Conservation (phyloP, 2,888 invertebrate genomes). For the Macroteleia sp. region DNA sequence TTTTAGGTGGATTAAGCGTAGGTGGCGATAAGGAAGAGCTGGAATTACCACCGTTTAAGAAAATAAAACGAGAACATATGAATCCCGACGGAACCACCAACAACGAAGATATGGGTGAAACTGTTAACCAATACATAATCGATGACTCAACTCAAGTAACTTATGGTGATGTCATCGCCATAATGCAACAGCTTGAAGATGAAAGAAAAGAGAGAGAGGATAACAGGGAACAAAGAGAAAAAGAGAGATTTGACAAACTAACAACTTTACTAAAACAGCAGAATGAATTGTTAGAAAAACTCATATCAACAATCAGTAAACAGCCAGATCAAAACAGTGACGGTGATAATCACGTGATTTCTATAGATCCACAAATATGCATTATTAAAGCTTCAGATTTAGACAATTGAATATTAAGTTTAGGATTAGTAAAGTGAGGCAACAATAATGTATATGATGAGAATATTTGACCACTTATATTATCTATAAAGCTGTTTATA, state of each 20-base stretch:
- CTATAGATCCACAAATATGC: slow-evolving; percentile 55
- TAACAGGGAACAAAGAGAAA: slow-evolving; percentile 57
- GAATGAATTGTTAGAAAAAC: slow-evolving; percentile 58
- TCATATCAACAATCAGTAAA: slow-evolving; percentile 42
- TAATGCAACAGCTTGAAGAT: slow-evolving; percentile 61
- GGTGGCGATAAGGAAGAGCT: no score
- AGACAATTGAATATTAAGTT: slow-evolving; percentile 32
- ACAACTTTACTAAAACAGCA: slow-evolving; percentile 52
- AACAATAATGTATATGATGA: slow-evolving; percentile 8
- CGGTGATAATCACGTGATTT: slow-evolving; percentile 50
- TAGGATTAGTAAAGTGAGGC: slow-evolving; percentile 27
- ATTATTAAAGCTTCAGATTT: slow-evolving; percentile 51
- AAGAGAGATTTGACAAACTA: slow-evolving; percentile 51
- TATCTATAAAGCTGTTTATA: no score
- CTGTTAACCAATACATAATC: slow-evolving; percentile 57
- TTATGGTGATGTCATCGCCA: slow-evolving; percentile 59
- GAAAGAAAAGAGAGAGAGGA: slow-evolving; percentile 60
- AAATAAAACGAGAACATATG: slow-evolving; percentile 54
- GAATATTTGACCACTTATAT: no score
- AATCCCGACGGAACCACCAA: slow-evolving; percentile 45
- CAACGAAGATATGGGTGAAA: slow-evolving; percentile 55
- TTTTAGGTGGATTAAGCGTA: slow-evolving; percentile 42
- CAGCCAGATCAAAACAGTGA: slow-evolving; percentile 37
- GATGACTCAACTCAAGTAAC: slow-evolving; percentile 57
- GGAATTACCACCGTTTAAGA: no score